Evolutionary conservation across 1,140 invertebrate species (phyloP), one percentile per base, ranked within the genome.

Genomic region (Brachionus manjavacas): DNA sequence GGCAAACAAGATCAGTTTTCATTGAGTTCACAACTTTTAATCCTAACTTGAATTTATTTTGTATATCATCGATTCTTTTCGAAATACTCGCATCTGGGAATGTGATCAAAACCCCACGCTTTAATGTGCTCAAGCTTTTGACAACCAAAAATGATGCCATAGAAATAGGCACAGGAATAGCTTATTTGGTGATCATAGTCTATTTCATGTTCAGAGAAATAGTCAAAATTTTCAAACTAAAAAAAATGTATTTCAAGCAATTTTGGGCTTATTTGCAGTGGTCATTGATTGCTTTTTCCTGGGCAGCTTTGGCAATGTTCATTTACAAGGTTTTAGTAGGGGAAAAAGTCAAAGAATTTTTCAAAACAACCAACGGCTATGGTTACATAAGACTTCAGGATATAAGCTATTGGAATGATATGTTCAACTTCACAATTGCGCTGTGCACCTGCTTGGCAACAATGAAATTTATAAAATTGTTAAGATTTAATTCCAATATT

Each of bases 21-120:
- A 87, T 92, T 4, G 91, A 92, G 85, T 91, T 92, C 85, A 91
- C 91, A 6, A 88, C 90, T 11, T 92, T 92, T 86, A 92, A 92
- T 86, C 89, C 91, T 1, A 89, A 91, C 35, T 87, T 89, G 28
- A 91, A 92, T 85, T 85, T 92, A 14, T 92, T 92, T 85, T 88
- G 88, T 12, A 88, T 91, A 0, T 87, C 88, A 7, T 90, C 89
- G 9, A 87, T 92, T 23, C 85, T 91, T 9, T 88, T 88, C 4
- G 92, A 92, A 86, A 90, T 91, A 85, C 84, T 89, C 25, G 89
- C 90, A 7, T 90, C 89, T 55, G 91, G 91, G 4, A 91, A 91
- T 6, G 86, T 91, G 7, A 87, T 91, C 11, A 87, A 90, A 4
- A 89, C 88, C 25, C 91, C 89, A 85, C 86, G 91, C 78, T 89